phyloP scores from a whole-genome alignment of 2,113 vertebrate species.

The Gymnogyps californianus region DNA sequence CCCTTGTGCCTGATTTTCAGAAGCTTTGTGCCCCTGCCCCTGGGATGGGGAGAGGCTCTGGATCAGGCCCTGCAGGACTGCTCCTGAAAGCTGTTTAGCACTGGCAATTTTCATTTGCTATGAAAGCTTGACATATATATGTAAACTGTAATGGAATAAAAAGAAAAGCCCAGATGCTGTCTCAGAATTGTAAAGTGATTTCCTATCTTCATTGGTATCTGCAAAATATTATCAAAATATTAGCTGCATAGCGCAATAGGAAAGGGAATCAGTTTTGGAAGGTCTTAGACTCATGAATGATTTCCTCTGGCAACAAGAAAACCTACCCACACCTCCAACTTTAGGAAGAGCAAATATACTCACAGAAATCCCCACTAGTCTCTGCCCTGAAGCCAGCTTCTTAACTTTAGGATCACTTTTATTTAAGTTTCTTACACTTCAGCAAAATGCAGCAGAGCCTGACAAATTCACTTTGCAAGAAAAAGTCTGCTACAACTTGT shows the following conservation, averaged over 20 bases:
- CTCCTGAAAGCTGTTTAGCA: background rate
- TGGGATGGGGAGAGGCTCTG: background rate
- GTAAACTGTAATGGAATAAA: background rate
- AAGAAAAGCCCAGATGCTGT: background rate
- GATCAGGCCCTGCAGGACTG: background rate
- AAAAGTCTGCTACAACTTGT: constrained; percentile 24
- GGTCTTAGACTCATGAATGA: background rate
- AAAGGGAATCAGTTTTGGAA: background rate
- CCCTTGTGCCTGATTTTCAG: background rate
- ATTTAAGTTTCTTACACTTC: constrained; percentile 22
- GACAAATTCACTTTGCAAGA: constrained; percentile 33
- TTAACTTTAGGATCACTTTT: background rate
- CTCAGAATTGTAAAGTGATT: background rate
- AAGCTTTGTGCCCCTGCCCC: background rate
- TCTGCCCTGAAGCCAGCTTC: background rate
- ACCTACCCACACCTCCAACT: background rate
- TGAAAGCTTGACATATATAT: background rate
- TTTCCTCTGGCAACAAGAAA: background rate
- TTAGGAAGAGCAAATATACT: background rate
- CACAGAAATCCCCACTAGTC: background rate
- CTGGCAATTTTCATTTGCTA: background rate
- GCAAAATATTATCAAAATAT: background rate
- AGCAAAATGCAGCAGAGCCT: constrained; percentile 44
- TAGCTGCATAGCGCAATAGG: background rate
- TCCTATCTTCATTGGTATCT: background rate